A percentile compares a stretch with the other conserved stretches of the same genome.
These are phyloP conservation scores for Ephialtes manifestator DNA, from an alignment of 2,888 invertebrate genomes.

Conservation along the genomic window DNA sequence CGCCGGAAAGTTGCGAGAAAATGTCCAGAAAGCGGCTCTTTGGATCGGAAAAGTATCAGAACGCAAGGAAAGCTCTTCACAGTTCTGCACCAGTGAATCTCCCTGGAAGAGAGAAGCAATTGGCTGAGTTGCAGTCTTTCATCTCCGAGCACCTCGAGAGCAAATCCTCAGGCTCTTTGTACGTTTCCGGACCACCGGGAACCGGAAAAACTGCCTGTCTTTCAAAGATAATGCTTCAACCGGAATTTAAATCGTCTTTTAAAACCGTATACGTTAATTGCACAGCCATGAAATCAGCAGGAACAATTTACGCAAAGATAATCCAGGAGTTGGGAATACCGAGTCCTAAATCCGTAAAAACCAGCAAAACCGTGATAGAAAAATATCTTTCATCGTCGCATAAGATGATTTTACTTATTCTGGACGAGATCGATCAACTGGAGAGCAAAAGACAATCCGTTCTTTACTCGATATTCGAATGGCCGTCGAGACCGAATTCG, in stretches of 20 bases:
- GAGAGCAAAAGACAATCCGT: conserved; percentile 94
- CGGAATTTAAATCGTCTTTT: conserved; percentile 88
- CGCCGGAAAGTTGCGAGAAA: conserved; percentile 68
- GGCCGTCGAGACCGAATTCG: conserved; percentile 92
- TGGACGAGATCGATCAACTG: conserved; percentile 98
- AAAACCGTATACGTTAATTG: conserved; percentile 94
- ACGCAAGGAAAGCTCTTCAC: conserved; percentile 87
- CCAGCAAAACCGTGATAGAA: conserved; percentile 90
- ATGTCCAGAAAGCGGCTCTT: conserved; percentile 78
- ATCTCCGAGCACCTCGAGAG: conserved; percentile 89
- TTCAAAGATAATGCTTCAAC: conserved; percentile 90
- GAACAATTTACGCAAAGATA: conserved; percentile 93
- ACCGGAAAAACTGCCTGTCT: conserved; percentile 98
- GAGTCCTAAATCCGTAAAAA: conserved; percentile 89
- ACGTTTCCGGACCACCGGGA: conserved; percentile 98
- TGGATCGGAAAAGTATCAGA: conserved; percentile 78
- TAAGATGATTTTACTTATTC: conserved; percentile 93
- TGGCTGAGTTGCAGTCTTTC: conserved; percentile 90
- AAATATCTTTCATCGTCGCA: conserved; percentile 89
- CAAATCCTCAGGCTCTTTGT: conserved; percentile 92
- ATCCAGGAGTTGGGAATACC: conserved; percentile 90
- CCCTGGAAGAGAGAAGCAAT: conserved; percentile 94
- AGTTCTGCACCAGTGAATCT: conserved; percentile 87
- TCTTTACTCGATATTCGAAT: conserved; percentile 97
- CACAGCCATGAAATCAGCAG: conserved; percentile 94